Conservation (phyloP, 2,113 vertebrate genomes). For the Petrocephalus zakoni region DNA sequence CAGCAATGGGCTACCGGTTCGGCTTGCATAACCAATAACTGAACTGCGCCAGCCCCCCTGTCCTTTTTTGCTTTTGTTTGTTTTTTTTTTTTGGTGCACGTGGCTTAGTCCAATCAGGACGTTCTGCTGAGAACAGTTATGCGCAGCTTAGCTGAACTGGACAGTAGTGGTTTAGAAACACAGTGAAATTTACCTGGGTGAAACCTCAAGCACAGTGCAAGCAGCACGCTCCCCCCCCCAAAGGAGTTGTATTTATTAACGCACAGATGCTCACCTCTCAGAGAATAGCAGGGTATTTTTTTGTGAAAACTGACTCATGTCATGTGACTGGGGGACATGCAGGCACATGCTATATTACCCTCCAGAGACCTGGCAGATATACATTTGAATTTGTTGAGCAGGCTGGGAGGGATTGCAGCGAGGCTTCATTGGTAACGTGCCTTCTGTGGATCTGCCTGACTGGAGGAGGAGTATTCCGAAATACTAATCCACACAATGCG, state of each 20-base stretch:
- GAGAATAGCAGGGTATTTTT: neutral
- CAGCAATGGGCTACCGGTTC: neutral
- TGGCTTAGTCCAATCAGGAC: neutral
- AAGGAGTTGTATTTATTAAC: neutral
- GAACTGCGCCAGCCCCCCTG: neutral
- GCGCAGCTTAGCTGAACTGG: neutral
- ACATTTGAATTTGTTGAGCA: neutral
- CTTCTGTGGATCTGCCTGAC: slow-evolving; percentile 1
- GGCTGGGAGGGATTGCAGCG: slow-evolving; percentile 22
- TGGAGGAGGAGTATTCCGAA: neutral
- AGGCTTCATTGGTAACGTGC: slow-evolving; percentile 23
- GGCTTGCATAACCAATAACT: neutral
- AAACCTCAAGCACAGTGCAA: neutral
- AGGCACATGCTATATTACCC: neutral
- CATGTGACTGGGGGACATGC: neutral
- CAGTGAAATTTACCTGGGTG: neutral
- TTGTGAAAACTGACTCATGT: neutral
- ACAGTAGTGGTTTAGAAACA: neutral
- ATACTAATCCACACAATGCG: neutral
- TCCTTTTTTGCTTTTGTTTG: neutral
- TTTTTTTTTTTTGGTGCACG: neutral
- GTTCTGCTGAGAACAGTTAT: neutral
- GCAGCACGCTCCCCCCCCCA: neutral
- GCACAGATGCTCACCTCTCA: neutral
- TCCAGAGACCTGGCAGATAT: neutral